phyloP scores from a whole-genome alignment of 2,888 invertebrate species.

The Piscicola geometra region DNA sequence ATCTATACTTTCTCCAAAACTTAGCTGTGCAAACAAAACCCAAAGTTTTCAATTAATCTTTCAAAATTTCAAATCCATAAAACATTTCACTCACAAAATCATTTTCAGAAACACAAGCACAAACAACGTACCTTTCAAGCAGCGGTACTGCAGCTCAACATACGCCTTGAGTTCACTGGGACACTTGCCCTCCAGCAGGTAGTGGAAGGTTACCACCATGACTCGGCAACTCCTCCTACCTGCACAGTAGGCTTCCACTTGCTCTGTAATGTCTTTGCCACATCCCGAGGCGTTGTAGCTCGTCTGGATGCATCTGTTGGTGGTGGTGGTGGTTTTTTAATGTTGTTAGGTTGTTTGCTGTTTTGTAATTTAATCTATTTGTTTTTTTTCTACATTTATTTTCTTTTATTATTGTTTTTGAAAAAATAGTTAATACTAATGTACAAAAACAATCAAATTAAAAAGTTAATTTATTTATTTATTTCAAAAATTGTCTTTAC shows the following conservation, averaged over 20 bases:
- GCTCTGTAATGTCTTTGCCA: constrained; percentile 29
- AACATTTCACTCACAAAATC: no score
- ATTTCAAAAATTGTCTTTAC: no score
- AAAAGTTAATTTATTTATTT: no score
- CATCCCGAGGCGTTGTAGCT: constrained; percentile 33
- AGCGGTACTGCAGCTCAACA: constrained; percentile 28
- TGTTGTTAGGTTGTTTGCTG: no score
- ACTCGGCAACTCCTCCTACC: constrained; percentile 19
- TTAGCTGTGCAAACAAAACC: no score
- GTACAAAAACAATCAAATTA: no score
- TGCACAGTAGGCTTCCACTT: constrained; percentile 26
- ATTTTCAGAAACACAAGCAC: background rate
- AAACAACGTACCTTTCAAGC: constrained; percentile 27
- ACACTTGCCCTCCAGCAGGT: constrained; percentile 4
- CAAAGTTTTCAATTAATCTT: no score
- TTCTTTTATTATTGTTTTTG: no score
- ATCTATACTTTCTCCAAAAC: no score
- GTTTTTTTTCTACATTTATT: constrained; percentile 29
- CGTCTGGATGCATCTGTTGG: constrained; percentile 31
- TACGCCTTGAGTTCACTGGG: constrained; percentile 34
- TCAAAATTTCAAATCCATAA: no score
- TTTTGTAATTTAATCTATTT: background rate
- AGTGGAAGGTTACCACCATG: constrained; percentile 31
- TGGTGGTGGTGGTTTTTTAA: background rate
- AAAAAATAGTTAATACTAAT: no score